A percentile compares a stretch with the other conserved stretches of the same genome.
phyloP scores from a whole-genome alignment of 2,888 invertebrate species.

The Lasioglossum pauxillum region DNA sequence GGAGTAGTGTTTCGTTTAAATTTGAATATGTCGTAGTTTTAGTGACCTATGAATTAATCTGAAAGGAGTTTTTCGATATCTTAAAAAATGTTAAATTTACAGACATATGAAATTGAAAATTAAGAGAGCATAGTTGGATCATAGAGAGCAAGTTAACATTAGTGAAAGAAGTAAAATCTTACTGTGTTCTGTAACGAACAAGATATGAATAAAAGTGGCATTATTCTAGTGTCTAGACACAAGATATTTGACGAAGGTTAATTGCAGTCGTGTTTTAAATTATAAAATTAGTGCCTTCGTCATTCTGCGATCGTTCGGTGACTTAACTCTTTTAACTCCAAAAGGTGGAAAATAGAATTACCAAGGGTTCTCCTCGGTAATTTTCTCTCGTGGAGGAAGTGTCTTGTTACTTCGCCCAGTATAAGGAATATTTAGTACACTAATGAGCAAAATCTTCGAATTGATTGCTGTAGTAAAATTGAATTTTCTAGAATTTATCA shows the following conservation, averaged over 20 bases:
- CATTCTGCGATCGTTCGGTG: not conserved
- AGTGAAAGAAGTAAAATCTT: not conserved
- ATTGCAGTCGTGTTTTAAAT: slow-evolving; percentile 15
- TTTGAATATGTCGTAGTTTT: too few species aligned
- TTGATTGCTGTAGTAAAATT: not conserved
- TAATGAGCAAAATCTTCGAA: not conserved
- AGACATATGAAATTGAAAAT: too few species aligned
- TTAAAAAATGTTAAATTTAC: too few species aligned
- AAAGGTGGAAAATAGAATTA: slow-evolving; percentile 15
- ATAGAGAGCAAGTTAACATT: too few species aligned
- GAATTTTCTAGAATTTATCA: not conserved
- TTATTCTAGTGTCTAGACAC: not conserved
- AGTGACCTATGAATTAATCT: too few species aligned
- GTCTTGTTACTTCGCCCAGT: not conserved
- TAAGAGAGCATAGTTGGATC: too few species aligned
- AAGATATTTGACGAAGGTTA: slow-evolving; percentile 6
- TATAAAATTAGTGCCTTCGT: not conserved
- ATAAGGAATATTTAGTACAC: not conserved
- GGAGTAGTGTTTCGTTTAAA: too few species aligned
- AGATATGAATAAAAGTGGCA: not conserved
- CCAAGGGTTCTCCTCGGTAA: slow-evolving; percentile 4
- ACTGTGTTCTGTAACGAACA: not conserved
- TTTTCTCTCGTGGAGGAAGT: not conserved
- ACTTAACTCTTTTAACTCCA: slow-evolving; percentile 22
- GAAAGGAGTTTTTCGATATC: too few species aligned